Evolutionary conservation across 2,888 invertebrate genomes (phyloP), one percentile per base, ranked within the genome.

Genomic region (Cosmorhoe ocellata): DNA sequence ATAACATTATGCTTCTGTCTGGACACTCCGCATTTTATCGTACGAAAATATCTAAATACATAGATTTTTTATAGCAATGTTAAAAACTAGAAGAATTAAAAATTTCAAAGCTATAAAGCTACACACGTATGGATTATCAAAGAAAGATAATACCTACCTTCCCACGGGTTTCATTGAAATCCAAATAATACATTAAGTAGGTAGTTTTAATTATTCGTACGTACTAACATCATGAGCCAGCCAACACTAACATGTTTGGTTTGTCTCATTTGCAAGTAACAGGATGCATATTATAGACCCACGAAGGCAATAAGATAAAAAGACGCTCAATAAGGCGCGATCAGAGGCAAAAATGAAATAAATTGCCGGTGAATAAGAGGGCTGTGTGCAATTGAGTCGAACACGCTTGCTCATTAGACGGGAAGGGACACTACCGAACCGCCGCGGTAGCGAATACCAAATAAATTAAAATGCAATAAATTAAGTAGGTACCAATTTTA

Each of bases 261-360:
- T 81, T 83, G 83, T 87, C 89, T 88, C 89, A 90, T 90, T 90
- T 90, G 90, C 89, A 90, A 90, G 85, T 81, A 82, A 84, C 89
- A 87, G 83, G 79, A 80, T 80, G 81, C 80, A 85, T 88, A 89
- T 88, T 88, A 88, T 88, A 84, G 87, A 85, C 83, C 84, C 85
- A 83, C 83, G 84, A 81, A 83, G 84, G 82, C 83, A 88, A 87
- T 81, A 87, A 87, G 84, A 89, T 84, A 86, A 90, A 89, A 89
- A 88, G 80, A 74, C 80, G 71, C 88, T 86, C 86, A 86, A 89
- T 90, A 90, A 89, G 89, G 89, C 86, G 88, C 87, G 87, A 85
- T 87, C 89, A 86, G 81, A 89, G 75, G 87, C 89, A 89, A 90
- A 90, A 90, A 90, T 90, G 84, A 89, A 89, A 90, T 90, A 90